These are phyloP conservation scores for Spilarctia lutea DNA, from an alignment of 2,888 invertebrate species.

Conservation along the genomic window DNA sequence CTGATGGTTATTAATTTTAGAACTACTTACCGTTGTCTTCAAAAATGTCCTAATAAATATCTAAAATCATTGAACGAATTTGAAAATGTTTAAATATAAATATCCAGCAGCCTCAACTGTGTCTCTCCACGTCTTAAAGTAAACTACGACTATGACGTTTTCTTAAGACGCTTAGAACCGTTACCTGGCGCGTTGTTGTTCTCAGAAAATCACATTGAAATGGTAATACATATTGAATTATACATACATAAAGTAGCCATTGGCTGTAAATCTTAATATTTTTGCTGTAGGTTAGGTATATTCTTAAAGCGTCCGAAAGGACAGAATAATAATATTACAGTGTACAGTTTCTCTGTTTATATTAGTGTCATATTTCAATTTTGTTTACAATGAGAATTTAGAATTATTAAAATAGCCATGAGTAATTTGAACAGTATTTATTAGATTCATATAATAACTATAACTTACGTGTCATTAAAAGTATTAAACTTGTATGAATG, in stretches of 20 bases:
- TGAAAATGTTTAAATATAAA: not conserved
- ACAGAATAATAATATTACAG: not conserved
- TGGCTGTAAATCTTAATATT: conserved; percentile 22
- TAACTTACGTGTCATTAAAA: not conserved
- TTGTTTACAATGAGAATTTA: not conserved
- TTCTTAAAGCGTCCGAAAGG: not conserved
- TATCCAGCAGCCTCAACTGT: not conserved
- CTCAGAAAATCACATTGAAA: conserved; percentile 47
- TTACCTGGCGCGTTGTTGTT: conserved; percentile 25
- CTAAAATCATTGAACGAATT: no score
- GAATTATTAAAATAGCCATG: not conserved
- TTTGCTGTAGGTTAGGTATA: conserved; percentile 3
- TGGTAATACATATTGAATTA: conserved; percentile 68
- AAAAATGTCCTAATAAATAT: not conserved
- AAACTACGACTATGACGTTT: conserved; percentile 61
- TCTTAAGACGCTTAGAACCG: conserved; percentile 23
- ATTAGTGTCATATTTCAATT: conserved; percentile 1
- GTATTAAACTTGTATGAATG: no score
- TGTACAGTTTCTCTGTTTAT: not conserved
- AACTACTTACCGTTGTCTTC: not conserved
- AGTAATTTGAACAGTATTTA: not conserved
- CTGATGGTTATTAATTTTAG: not conserved
- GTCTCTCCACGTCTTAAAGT: conserved; percentile 28
- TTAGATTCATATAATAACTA: no score
- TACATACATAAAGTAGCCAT: conserved; percentile 58